phyloP scores from a whole-genome alignment of 2,888 invertebrate species.

The Xestobium rufovillosum region DNA sequence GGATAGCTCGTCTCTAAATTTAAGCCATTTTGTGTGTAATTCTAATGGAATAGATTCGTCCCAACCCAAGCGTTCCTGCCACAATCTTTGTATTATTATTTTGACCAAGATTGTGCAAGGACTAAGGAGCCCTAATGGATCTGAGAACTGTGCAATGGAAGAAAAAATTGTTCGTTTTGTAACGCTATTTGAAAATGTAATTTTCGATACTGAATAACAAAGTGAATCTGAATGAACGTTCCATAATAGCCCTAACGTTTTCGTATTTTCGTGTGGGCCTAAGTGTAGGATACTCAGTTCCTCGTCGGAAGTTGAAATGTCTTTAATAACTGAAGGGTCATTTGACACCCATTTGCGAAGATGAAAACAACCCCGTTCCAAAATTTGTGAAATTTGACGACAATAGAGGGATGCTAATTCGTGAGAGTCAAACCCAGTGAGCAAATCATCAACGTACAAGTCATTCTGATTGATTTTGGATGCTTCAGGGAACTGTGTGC shows the following conservation, averaged over 20 bases:
- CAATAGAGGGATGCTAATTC: constrained; percentile 11
- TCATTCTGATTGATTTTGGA: constrained; percentile 13
- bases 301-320: not conserved
- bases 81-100: constrained; percentile 23
- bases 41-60: constrained; percentile 18
- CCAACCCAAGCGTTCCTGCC: constrained; percentile 22
- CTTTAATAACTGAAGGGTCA: constrained; percentile 4
- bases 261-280: constrained; percentile 9
- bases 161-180: constrained; percentile 20
- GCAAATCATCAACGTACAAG: constrained; percentile 20
- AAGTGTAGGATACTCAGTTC: not conserved
- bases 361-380: constrained; percentile 14
- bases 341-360: constrained; percentile 22
- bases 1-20: constrained; percentile 10
- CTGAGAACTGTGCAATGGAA: constrained; percentile 22
- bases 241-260: constrained; percentile 19
- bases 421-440: constrained; percentile 15
- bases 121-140: constrained; percentile 23
- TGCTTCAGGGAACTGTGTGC: constrained; percentile 12
- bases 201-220: constrained; percentile 8
- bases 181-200: not conserved
- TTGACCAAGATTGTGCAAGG: constrained; percentile 22
- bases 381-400: constrained; percentile 9
- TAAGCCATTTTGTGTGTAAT: constrained; percentile 16
- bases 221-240: constrained; percentile 13